These are phyloP conservation scores for Aldabrachelys gigantea DNA, from an alignment of 2,113 vertebrate genomes.

Conservation along the genomic window DNA sequence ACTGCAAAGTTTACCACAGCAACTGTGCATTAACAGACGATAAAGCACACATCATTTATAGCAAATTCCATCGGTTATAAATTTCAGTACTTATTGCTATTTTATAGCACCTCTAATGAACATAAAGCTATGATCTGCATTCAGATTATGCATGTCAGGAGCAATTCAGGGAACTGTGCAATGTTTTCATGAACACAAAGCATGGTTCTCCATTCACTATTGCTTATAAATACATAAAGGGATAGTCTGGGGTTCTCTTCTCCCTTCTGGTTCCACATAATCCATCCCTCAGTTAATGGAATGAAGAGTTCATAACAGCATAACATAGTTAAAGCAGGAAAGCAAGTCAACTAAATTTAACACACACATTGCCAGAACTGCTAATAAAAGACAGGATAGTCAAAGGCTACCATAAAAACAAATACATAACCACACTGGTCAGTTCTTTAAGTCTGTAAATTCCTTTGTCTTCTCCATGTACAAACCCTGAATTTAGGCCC, in stretches of 20 bases:
- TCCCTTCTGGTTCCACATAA: slow-evolving; percentile 34
- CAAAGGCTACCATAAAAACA: neutral
- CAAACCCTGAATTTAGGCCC: neutral
- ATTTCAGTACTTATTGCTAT: slow-evolving; percentile 64
- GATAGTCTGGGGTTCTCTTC: slow-evolving; percentile 36
- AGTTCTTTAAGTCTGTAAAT: neutral
- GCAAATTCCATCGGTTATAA: slow-evolving; percentile 62
- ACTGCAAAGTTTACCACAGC: slow-evolving; percentile 57
- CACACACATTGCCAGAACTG: neutral
- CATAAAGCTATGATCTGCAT: slow-evolving; percentile 62
- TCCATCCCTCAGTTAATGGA: slow-evolving; percentile 48
- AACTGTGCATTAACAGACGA: slow-evolving; percentile 65
- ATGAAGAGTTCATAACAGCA: slow-evolving; percentile 1
- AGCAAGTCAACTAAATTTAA: neutral
- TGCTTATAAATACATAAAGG: slow-evolving; percentile 39
- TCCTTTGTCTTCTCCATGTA: neutral
- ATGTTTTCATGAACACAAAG: slow-evolving; percentile 43
- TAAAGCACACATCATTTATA: slow-evolving; percentile 63
- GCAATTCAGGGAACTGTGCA: slow-evolving; percentile 51
- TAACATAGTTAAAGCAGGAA: slow-evolving; percentile 3
- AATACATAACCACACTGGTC: neutral
- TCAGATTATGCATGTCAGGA: slow-evolving; percentile 44
- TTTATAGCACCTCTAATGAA: slow-evolving; percentile 70
- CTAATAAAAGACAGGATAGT: neutral
- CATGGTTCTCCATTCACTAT: slow-evolving; percentile 11